Evolutionary conservation across 2,113 vertebrate genomes (phyloP).

Genomic region (Pachypanchax playfairii): DNA sequence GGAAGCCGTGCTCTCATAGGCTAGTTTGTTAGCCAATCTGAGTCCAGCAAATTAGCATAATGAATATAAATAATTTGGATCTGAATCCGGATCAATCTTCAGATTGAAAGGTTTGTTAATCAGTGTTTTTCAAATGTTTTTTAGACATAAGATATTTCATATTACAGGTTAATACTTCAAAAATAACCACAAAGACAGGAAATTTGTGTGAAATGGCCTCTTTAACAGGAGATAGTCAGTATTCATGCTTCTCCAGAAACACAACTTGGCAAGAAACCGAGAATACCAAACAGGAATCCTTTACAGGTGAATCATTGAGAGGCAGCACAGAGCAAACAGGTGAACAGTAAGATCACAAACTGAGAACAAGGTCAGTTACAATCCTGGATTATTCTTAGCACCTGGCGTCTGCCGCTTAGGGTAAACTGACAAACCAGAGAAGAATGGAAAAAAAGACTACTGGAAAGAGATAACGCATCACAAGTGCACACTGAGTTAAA

Average conservation of each 20-base stretch:
- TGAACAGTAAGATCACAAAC: not conserved
- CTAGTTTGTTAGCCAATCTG: too few relatives aligned
- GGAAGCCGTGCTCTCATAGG: too few relatives aligned
- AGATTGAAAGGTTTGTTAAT: too few relatives aligned
- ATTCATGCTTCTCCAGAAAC: not conserved
- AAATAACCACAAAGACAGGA: too few relatives aligned
- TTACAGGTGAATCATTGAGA: not conserved
- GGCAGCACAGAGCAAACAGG: not conserved
- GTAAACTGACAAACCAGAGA: not conserved
- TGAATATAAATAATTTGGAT: too few relatives aligned
- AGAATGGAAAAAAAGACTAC: not conserved
- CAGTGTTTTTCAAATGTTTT: too few relatives aligned
- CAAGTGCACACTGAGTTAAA: not conserved
- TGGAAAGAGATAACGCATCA: not conserved
- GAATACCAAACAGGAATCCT: conserved; percentile 5
- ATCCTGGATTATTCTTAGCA: not conserved
- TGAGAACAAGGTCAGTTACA: conserved; percentile 1
- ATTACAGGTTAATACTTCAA: too few relatives aligned
- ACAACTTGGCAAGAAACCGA: not conserved
- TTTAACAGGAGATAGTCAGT: not conserved
- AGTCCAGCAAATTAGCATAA: too few relatives aligned
- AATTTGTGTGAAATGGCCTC: too few relatives aligned
- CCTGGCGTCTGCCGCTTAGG: not conserved
- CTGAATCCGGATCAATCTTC: too few relatives aligned
- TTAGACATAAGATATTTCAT: too few relatives aligned